phyloP scores from a whole-genome alignment of 2,113 vertebrate species.

The Rynchops niger region DNA sequence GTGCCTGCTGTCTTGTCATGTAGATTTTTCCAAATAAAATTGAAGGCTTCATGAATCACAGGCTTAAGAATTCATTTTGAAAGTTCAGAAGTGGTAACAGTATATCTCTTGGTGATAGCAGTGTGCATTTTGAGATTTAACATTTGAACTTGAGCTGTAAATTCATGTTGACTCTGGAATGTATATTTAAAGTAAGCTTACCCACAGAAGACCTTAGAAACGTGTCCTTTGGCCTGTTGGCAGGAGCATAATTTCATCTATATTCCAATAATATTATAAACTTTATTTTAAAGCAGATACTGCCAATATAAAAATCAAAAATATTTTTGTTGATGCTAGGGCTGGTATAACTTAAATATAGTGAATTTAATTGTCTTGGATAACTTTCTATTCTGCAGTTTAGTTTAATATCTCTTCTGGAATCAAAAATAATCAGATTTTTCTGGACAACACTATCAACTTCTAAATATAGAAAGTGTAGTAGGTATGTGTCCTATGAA shows the following conservation, averaged over 20 bases:
- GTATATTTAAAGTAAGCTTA: not conserved
- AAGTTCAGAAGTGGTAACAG: not conserved
- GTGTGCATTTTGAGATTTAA: not conserved
- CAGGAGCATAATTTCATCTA: not conserved
- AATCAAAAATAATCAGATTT: not conserved
- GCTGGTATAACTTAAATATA: not conserved
- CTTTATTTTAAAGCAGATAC: not conserved
- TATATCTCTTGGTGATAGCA: not conserved
- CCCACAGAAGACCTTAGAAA: not conserved
- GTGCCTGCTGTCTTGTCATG: not conserved
- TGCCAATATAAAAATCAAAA: not conserved
- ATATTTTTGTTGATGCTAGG: not conserved
- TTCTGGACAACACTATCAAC: not conserved
- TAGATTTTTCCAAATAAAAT: not conserved
- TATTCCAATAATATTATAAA: not conserved
- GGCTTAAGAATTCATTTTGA: not conserved
- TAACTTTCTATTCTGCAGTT: not conserved
- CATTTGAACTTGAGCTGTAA: not conserved
- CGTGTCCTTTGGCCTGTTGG: not conserved
- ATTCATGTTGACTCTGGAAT: not conserved
- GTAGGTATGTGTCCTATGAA: not conserved
- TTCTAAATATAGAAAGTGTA: not conserved
- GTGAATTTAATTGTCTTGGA: not conserved
- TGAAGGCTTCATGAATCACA: not conserved
- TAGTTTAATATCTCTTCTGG: not conserved